Evolutionary conservation across 2,888 invertebrate species (phyloP).

Genomic region (Cerceris rybyensis): DNA sequence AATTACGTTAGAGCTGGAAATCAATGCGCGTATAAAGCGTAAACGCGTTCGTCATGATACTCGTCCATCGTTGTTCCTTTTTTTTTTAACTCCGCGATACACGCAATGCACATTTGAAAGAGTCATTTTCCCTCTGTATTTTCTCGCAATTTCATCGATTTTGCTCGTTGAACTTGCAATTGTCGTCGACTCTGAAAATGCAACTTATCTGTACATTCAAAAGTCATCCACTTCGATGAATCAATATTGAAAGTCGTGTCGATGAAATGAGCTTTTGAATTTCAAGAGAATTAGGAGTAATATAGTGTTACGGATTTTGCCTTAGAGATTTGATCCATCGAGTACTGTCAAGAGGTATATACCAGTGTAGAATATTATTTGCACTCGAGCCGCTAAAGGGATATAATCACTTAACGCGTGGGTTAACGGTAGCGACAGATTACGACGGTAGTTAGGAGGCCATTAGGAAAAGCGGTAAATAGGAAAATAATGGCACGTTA

Average conservation of each 20-base stretch:
- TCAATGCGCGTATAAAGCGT: conserved; percentile 37
- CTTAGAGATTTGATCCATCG: too few relatives aligned
- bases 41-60: conserved; percentile 38
- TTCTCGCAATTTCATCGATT: too few relatives aligned
- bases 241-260: too few relatives aligned
- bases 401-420: background rate
- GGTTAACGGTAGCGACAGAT: conserved; percentile 8
- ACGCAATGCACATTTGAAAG: conserved; percentile 6
- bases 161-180: too few relatives aligned
- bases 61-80: conserved; percentile 31
- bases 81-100: too few relatives aligned
- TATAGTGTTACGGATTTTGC: too few relatives aligned
- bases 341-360: too few relatives aligned
- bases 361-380: background rate
- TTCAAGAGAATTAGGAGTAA: too few relatives aligned
- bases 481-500: background rate
- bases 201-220: too few relatives aligned
- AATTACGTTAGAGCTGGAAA: conserved; percentile 47
- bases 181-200: too few relatives aligned
- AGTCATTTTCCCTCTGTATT: background rate
- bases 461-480: background rate
- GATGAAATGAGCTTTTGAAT: too few relatives aligned
- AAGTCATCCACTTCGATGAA: too few relatives aligned
- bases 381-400: background rate
- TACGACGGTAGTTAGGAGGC: background rate